Base-by-base conservation (phyloP, 2,113 vertebrate genomes). In the Panthera leo region DNA sequence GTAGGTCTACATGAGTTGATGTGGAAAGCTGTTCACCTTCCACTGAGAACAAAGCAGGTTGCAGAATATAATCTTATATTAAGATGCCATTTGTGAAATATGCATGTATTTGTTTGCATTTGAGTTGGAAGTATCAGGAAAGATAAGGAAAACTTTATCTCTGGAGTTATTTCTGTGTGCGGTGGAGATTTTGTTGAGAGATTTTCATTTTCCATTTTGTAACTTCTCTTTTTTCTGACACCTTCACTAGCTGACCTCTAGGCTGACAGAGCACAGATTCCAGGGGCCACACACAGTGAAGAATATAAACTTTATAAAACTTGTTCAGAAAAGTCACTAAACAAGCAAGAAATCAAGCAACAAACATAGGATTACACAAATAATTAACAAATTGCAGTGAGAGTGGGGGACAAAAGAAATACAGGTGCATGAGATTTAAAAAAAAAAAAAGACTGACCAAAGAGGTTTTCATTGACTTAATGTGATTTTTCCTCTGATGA, bases 141-240 rank as follows among this genome's bases (percentile, higher is more conserved):
- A 63, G 31, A 68, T 29, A 71, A 58, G 48, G 80, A 55, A 94
- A 83, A 58, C 63, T 94, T 85, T 53, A 61, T 80, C 34, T 91
- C 42, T 95, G 16, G 13, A 45, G 55, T 79, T 87, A 51, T 51
- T 87, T 96, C 7, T 79, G 9, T 79, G n/a, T 15, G 18, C 6
- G 7, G 29, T 78, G 65, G 51, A 91, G 76, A 97, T 39, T 65
- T 92, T 96, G 76, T 34, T 53, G 58, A 79, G 67, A 93, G 16
- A 48, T 34, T 82, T 90, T 85, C 55, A 45, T 83, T 94, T 95
- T 78, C 42, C 36, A 36, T 18, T 93, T 88, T 86, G 51, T 86
- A 82, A 65, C 67, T 67, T 42, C 25, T 61, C 70, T 70, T 85
- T 78, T 58, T 93, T 51, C 70, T 42, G 48, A 91, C 68, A 65